These are phyloP conservation scores for Engraulis encrasicolus DNA, from an alignment of 2,113 vertebrate genomes.

Conservation along the genomic window DNA sequence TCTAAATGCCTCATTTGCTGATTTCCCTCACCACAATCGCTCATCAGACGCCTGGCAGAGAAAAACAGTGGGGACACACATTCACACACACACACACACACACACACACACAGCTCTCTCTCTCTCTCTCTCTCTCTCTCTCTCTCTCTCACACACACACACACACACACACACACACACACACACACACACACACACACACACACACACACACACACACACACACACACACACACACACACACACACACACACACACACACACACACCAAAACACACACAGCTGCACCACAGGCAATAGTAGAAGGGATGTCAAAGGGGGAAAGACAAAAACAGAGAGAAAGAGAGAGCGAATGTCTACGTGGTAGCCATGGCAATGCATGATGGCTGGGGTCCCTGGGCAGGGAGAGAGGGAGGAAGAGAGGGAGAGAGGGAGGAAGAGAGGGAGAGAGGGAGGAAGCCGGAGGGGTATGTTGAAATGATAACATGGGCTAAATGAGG, in stretches of 20 bases:
- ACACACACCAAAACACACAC: not conserved
- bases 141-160: not conserved
- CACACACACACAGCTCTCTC: not conserved
- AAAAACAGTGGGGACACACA: not conserved
- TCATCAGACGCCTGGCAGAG: slow-evolving; percentile 59
- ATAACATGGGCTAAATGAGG: slow-evolving; percentile 56
- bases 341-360: not conserved
- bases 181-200: not conserved
- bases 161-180: slow-evolving; percentile 1
- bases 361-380: slow-evolving; percentile 39
- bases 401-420: not conserved
- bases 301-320: not conserved
- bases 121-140: too few relatives aligned
- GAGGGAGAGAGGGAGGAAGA: not conserved
- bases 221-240: slow-evolving; percentile 3
- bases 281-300: slow-evolving; percentile 2
- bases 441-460: slow-evolving; percentile 24
- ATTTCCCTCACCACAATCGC: slow-evolving; percentile 61
- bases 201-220: not conserved
- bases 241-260: not conserved
- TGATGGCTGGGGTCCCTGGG: not conserved
- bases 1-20: slow-evolving; percentile 60
- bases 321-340: not conserved
- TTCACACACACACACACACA: too few relatives aligned
- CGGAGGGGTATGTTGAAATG: slow-evolving; percentile 30